A percentile compares a stretch with the other conserved stretches of the same genome.
phyloP scores from a whole-genome alignment of 2,797 vertebrate genomes.

The Brachyrhaphis roseni region DNA sequence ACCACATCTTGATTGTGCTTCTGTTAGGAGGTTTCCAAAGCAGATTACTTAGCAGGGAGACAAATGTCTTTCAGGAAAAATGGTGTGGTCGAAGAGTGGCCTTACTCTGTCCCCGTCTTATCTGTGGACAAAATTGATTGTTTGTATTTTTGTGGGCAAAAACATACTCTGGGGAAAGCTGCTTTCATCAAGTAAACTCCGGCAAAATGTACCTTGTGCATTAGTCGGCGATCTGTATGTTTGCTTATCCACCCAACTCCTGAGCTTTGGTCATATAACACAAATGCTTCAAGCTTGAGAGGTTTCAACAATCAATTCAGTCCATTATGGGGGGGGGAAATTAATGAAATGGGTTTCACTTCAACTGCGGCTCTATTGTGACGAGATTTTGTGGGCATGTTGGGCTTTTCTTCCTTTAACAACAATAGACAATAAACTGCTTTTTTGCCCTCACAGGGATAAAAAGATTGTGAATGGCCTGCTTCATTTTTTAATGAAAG shows the following conservation, averaged over 20 bases:
- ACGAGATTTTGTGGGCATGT: constrained; percentile 42
- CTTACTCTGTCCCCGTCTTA: constrained; percentile 72
- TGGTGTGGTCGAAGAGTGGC: constrained; percentile 49
- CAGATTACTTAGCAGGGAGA: constrained; percentile 59
- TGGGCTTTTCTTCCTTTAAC: constrained; percentile 41
- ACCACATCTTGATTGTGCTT: constrained; percentile 61
- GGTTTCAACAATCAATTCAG: constrained; percentile 75
- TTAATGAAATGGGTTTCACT: constrained; percentile 73
- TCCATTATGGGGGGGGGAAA: constrained; percentile 64
- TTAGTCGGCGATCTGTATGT: constrained; percentile 62
- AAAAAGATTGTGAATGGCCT: constrained; percentile 43
- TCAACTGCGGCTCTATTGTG: constrained; percentile 56
- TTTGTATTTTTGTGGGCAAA: constrained; percentile 77
- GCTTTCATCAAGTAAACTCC: constrained; percentile 72
- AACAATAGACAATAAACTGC: constrained; percentile 55
- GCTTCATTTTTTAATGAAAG: constrained; percentile 32
- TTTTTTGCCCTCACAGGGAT: constrained; percentile 45
- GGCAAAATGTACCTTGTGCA: constrained; percentile 59
- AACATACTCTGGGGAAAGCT: constrained; percentile 57
- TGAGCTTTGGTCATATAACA: constrained; percentile 64
- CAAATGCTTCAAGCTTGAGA: constrained; percentile 67
- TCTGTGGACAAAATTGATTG: constrained; percentile 79
- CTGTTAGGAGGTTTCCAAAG: constrained; percentile 48
- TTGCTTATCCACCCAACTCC: constrained; percentile 64
- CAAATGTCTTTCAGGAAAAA: constrained; percentile 60